Conservation (phyloP, 2,888 invertebrate genomes). For the Leptopilina myrica region DNA sequence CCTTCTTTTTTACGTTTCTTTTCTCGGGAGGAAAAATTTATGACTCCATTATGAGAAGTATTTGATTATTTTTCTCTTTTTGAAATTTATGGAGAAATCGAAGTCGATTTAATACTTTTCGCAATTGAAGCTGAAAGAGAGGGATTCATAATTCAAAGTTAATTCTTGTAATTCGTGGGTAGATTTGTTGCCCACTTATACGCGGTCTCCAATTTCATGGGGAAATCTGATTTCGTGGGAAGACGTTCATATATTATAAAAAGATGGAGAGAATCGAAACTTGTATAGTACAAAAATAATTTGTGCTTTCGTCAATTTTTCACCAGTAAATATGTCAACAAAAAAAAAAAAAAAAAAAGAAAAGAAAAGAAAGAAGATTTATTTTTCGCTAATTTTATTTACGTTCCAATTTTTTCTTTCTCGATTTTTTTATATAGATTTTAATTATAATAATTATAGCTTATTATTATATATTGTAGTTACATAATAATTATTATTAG, state of each 20-base stretch:
- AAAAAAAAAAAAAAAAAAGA: background rate
- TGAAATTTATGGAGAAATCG: conserved; percentile 27
- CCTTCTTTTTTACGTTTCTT: background rate
- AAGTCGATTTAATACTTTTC: conserved; percentile 19
- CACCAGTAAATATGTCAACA: background rate
- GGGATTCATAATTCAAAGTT: conserved; percentile 31
- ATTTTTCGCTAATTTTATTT: background rate
- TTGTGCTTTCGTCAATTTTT: conserved; percentile 16
- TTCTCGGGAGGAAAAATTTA: background rate
- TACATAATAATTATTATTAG: too few relatives aligned
- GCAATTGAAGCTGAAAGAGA: conserved; percentile 16
- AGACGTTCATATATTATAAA: conserved; percentile 26
- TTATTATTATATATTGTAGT: too few relatives aligned
- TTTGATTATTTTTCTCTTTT: background rate
- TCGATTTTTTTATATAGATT: too few relatives aligned
- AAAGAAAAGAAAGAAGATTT: background rate
- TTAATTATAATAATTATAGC: too few relatives aligned
- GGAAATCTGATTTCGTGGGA: conserved; percentile 36
- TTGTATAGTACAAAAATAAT: conserved; percentile 13
- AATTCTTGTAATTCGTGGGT: conserved; percentile 36
- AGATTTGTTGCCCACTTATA: conserved; percentile 30
- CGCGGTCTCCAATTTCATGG: conserved; percentile 33
- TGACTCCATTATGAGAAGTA: background rate
- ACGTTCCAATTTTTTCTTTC: too few relatives aligned
- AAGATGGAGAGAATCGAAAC: conserved; percentile 11